Base-by-base conservation (phyloP, 2,113 vertebrate genomes). In the Psilopsiagon aymara region DNA sequence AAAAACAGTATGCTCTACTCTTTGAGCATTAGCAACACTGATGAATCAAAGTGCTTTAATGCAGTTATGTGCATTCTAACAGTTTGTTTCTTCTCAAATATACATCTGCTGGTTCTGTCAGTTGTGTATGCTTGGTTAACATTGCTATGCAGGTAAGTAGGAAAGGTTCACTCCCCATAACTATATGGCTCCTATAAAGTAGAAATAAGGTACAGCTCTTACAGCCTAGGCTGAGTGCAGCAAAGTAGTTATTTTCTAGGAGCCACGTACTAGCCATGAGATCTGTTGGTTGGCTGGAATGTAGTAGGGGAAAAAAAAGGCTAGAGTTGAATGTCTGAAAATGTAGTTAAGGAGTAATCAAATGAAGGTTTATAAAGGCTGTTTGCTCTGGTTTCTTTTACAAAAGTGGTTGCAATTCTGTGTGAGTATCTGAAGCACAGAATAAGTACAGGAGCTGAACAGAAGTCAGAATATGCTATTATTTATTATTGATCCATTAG, bases 221-320 rank as follows among this genome's bases (percentile, higher is more conserved):
- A 4, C 10, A 73, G 68, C 12, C 25, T 18, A n/a, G 28, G 11
- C 43, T 1, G 7, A 52, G 43, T 52, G 29, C 19, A 59, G n/a
- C 27, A 47, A 13, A 39, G 8, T 7, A 19, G 17, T 39, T 13
- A 4, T 66, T 84, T 81, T 46, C 37, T 59, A 1, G 69, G 13
- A 46, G 51, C 20, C 0, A 3, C 68, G 27, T n/a, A 9, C 15
- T 29, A 52, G 35, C 27, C 2, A 0, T 51, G 10, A 15, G 28
- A 33, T 66, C 49, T 80, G 20, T 57, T 69, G 27, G 9, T 66
- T 31, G 49, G 21, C 11, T 70, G 59, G n/a, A 47, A 51, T 71
- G 33, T 43, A 9, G 23, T 10, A 11, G 10, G 14, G 16, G 1
- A 29, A 37, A 41, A 59, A 59, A 24, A 10, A 1, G 7, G 5